Evolutionary conservation across 2,113 vertebrate genomes (phyloP).

Genomic region (Solea solea): DNA sequence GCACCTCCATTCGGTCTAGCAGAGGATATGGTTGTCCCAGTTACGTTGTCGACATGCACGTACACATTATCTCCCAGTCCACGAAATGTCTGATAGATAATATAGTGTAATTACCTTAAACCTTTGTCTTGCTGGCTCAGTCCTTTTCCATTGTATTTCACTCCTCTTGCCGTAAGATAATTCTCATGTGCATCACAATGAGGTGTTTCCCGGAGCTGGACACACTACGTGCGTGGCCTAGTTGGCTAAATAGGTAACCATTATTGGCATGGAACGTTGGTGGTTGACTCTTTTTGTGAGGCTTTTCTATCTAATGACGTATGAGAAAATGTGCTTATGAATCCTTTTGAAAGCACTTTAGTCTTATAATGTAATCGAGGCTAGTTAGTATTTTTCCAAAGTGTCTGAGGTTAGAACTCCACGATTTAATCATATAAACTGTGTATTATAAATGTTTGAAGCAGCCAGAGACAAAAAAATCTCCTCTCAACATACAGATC

Average conservation of each 20-base stretch:
- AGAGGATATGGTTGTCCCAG: constrained; percentile 71
- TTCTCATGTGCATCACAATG: constrained; percentile 34
- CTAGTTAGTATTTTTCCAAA: not conserved
- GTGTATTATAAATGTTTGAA: not conserved
- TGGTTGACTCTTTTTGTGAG: constrained; percentile 25
- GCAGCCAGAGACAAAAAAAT: constrained; percentile 7
- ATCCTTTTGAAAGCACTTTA: not conserved
- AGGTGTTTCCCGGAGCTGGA: constrained; percentile 46
- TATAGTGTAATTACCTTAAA: constrained; percentile 73
- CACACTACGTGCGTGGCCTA: not conserved
- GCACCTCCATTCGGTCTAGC: constrained; percentile 70
- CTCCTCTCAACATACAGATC: not conserved
- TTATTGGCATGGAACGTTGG: constrained; percentile 24
- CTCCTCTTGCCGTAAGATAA: constrained; percentile 32
- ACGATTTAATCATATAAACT: not conserved
- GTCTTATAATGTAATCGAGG: not conserved
- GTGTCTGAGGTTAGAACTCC: not conserved
- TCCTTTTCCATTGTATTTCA: constrained; percentile 58
- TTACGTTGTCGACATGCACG: constrained; percentile 53
- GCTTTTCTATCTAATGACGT: not conserved
- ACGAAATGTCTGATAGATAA: constrained; percentile 65
- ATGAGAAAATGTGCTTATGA: constrained; percentile 10
- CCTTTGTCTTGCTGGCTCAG: constrained; percentile 64
- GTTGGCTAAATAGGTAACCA: constrained; percentile 27
- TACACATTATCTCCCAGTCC: constrained; percentile 69